A percentile compares a stretch with the other conserved stretches of the same genome.
Conservation (phyloP, 1,140 invertebrate genomes). For the Meloidogyne floridensis region DNA sequence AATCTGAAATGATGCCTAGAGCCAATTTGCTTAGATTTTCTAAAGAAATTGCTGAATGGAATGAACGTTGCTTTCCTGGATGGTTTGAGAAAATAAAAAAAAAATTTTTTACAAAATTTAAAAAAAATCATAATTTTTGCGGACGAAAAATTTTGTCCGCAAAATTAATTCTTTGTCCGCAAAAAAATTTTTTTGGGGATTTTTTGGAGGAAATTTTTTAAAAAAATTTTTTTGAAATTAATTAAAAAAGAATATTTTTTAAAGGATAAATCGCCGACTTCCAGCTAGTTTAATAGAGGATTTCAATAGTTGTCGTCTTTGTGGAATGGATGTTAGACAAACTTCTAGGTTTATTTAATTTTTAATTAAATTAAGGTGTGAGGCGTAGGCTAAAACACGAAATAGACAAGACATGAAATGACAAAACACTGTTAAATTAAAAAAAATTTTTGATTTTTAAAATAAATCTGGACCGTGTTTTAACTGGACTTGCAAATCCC, state of each 20-base stretch:
- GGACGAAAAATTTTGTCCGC: no score
- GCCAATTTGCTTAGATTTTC: constrained; percentile 50
- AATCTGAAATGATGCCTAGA: constrained; percentile 45
- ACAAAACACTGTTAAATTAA: no score
- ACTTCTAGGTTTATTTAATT: constrained; percentile 42
- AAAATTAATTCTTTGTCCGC: no score
- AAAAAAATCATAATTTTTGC: no score
- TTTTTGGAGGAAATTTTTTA: not conserved
- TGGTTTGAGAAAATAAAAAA: constrained; percentile 29
- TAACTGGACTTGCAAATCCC: no score
- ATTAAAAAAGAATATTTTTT: not conserved
- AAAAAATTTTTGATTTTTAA: no score
- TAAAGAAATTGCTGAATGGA: constrained; percentile 55
- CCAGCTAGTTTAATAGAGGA: constrained; percentile 50
- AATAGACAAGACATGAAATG: no score
- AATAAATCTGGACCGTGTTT: no score
- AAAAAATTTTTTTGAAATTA: not conserved
- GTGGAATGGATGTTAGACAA: constrained; percentile 55
- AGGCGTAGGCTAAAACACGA: no score
- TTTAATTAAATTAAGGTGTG: not conserved
- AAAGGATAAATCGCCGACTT: constrained; percentile 50
- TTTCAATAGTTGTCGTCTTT: constrained; percentile 57
- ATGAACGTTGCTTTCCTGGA: constrained; percentile 58
- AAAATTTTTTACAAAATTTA: no score
- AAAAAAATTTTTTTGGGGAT: not conserved